Evolutionary conservation across 1,140 invertebrate genomes (phyloP).

Genomic region (Antheraea pernyi): DNA sequence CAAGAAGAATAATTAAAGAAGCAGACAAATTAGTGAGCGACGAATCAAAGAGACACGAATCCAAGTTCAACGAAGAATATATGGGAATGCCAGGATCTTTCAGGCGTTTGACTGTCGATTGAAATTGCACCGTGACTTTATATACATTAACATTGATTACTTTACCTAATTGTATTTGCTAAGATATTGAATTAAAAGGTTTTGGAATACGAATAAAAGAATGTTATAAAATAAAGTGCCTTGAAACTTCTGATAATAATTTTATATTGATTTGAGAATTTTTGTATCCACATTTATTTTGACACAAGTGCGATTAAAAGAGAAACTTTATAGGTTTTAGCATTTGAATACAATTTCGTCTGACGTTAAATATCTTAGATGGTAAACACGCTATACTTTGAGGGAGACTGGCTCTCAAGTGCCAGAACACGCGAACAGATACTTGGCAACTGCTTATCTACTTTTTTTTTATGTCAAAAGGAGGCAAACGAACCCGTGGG

Average conservation of each 20-base stretch:
- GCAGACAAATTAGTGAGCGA: slow-evolving; percentile 48
- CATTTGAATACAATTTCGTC: too few relatives aligned
- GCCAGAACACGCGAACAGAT: too few relatives aligned
- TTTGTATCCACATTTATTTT: too few relatives aligned
- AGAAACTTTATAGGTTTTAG: too few relatives aligned
- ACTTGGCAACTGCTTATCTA: too few relatives aligned
- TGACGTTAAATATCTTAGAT: too few relatives aligned
- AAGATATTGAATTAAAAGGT: background rate
- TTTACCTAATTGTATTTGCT: background rate
- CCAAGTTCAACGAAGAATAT: slow-evolving; percentile 60
- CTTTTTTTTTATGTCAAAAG: too few relatives aligned
- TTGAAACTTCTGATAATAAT: background rate
- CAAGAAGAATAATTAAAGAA: slow-evolving; percentile 38
- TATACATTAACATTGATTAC: background rate
- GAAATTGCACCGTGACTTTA: slow-evolving; percentile 12
- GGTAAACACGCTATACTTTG: too few relatives aligned
- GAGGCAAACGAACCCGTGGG: too few relatives aligned
- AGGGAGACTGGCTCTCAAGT: too few relatives aligned
- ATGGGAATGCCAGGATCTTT: slow-evolving; percentile 65
- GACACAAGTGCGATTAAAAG: too few relatives aligned
- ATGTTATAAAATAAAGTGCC: background rate
- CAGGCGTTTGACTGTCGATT: slow-evolving; percentile 54
- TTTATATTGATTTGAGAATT: background rate
- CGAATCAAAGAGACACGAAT: slow-evolving; percentile 45
- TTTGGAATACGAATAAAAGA: background rate